These are phyloP conservation scores for Lonchura striata DNA, from an alignment of 2,113 vertebrate species.

Conservation along the genomic window DNA sequence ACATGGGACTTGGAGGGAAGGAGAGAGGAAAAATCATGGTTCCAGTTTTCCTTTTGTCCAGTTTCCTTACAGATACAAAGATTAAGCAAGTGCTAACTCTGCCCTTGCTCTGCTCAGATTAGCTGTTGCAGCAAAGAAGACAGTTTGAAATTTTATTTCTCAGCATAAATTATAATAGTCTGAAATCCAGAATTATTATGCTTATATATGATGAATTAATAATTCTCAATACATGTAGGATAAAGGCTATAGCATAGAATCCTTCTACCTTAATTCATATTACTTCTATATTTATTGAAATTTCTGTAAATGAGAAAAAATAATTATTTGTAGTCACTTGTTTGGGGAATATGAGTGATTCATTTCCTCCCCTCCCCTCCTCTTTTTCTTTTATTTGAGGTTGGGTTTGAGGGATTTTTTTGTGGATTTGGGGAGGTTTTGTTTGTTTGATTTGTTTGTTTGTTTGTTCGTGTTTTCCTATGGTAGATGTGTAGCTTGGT, in stretches of 20 bases:
- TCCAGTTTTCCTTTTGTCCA: not conserved
- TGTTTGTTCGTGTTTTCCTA: not conserved
- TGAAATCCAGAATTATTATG: not conserved
- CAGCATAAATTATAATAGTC: not conserved
- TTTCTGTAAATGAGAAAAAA: not conserved
- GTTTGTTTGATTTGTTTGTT: not conserved
- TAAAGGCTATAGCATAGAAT: not conserved
- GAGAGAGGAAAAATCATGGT: not conserved
- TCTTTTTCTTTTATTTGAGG: not conserved
- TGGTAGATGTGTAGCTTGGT: not conserved
- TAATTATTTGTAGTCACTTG: not conserved
- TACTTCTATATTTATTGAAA: not conserved
- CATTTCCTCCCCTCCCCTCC: accelerated
- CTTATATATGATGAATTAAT: too few species aligned
- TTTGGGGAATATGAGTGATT: not conserved
- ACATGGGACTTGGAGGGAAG: not conserved
- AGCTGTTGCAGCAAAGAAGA: not conserved
- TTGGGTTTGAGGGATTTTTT: not conserved
- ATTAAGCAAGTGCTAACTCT: not conserved
- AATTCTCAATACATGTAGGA: too few species aligned
- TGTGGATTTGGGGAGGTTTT: too few species aligned
- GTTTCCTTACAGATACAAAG: not conserved
- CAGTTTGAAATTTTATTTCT: not conserved
- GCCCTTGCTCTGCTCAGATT: not conserved
- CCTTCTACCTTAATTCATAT: not conserved